phyloP scores from a whole-genome alignment of 2,113 vertebrate species.

The Euleptes europaea region DNA sequence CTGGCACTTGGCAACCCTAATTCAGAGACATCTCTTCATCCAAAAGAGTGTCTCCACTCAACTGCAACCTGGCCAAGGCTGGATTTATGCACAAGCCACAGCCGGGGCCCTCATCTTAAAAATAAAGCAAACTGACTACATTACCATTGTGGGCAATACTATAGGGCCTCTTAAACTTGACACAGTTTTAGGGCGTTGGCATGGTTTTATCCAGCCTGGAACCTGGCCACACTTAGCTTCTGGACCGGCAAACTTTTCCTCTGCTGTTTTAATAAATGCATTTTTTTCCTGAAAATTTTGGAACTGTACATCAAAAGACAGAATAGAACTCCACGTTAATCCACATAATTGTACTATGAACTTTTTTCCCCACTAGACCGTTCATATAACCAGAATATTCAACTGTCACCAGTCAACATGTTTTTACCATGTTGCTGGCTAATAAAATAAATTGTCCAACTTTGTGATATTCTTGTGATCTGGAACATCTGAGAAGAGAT shows the following conservation, averaged over 20 bases:
- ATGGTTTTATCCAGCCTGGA: no score
- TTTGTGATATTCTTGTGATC: conserved; percentile 33
- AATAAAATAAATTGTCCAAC: conserved; percentile 63
- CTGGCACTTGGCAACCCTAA: no score
- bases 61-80: background rate
- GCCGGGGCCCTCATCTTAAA: background rate
- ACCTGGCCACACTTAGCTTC: background rate
- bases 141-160: no score
- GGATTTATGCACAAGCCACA: no score
- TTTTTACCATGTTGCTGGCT: conserved; percentile 28
- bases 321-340: background rate
- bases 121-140: no score
- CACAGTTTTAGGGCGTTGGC: no score
- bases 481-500: conserved; percentile 5
- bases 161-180: no score
- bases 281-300: conserved; percentile 25
- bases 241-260: background rate
- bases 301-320: conserved; percentile 27
- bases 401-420: conserved; percentile 17
- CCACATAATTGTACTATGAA: background rate
- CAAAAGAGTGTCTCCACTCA: background rate
- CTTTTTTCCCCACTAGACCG: conserved; percentile 7
- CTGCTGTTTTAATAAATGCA: conserved; percentile 27
- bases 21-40: background rate
- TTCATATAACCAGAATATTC: conserved; percentile 8